These are phyloP conservation scores for Oxygymnocypris stewartii DNA, from an alignment of 2,113 vertebrate genomes.

Conservation along the genomic window DNA sequence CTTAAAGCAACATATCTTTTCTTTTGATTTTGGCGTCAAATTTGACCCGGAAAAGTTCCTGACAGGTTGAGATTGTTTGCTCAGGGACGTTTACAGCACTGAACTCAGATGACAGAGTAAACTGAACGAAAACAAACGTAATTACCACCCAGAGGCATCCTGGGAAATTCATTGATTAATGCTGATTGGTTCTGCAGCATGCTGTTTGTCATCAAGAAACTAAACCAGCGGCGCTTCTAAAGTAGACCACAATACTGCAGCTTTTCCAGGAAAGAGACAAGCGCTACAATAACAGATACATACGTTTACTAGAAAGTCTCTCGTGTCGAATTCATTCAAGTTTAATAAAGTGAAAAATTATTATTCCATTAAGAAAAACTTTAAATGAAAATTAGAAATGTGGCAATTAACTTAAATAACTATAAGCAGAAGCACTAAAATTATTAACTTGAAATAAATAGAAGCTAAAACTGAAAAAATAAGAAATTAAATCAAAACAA, in stretches of 20 bases:
- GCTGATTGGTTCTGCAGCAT: neutral
- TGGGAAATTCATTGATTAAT: conserved; percentile 1
- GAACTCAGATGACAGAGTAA: neutral
- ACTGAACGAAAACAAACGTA: neutral
- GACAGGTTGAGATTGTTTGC: neutral
- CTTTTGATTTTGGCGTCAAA: neutral
- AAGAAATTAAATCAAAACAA: too few relatives aligned
- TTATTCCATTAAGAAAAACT: neutral
- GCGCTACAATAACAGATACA: neutral
- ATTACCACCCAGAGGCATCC: conserved; percentile 16
- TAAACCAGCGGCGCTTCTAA: neutral
- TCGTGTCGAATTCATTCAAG: neutral
- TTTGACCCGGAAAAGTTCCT: neutral
- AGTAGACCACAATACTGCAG: neutral
- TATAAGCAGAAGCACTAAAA: neutral
- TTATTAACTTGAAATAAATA: neutral
- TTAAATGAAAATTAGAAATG: neutral
- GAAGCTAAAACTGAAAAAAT: neutral
- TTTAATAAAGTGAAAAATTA: neutral
- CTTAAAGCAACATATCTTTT: neutral
- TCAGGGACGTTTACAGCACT: neutral
- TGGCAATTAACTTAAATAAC: neutral
- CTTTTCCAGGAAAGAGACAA: neutral
- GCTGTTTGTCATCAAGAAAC: neutral
- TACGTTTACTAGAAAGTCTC: neutral